Conservation (phyloP, 2,113 vertebrate genomes). For the Varanus salvator region DNA sequence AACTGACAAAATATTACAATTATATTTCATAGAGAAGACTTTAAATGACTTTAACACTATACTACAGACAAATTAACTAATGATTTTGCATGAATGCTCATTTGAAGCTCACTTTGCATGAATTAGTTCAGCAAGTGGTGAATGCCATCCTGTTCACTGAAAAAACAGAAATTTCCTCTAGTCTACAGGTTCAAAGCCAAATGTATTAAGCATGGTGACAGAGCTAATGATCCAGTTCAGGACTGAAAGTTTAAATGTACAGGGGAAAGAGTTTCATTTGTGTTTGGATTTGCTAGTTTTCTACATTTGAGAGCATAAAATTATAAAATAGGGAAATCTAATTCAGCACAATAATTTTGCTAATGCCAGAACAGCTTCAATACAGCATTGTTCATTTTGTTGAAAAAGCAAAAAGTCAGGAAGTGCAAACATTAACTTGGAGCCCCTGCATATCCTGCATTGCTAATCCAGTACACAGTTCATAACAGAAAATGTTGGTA, state of each 20-base stretch:
- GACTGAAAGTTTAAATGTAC: neutral
- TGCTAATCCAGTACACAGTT: neutral
- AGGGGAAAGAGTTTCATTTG: neutral
- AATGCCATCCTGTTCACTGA: constrained; percentile 22
- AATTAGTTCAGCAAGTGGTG: constrained; percentile 21
- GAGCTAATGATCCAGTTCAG: constrained; percentile 19
- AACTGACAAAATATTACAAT: neutral
- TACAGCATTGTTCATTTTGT: constrained; percentile 16
- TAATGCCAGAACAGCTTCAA: neutral
- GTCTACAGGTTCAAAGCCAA: constrained; percentile 24
- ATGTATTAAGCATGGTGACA: constrained; percentile 21
- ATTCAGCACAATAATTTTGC: neutral
- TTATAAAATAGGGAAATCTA: constrained; percentile 11
- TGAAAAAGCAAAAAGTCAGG: constrained; percentile 12
- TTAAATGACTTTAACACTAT: neutral
- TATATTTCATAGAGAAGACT: neutral
- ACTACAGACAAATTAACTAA: neutral
- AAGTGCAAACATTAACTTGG: constrained; percentile 29
- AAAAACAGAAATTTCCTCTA: constrained; percentile 33
- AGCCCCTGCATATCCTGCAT: constrained; percentile 25
- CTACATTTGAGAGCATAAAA: neutral
- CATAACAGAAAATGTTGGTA: constrained; percentile 4
- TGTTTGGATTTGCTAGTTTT: constrained; percentile 26
- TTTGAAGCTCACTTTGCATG: constrained; percentile 13
- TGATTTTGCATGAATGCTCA: constrained; percentile 1